Evolutionary conservation across 2,113 vertebrate genomes (phyloP), one percentile per base, ranked within the genome.

Genomic region (Atractosteus spatula): DNA sequence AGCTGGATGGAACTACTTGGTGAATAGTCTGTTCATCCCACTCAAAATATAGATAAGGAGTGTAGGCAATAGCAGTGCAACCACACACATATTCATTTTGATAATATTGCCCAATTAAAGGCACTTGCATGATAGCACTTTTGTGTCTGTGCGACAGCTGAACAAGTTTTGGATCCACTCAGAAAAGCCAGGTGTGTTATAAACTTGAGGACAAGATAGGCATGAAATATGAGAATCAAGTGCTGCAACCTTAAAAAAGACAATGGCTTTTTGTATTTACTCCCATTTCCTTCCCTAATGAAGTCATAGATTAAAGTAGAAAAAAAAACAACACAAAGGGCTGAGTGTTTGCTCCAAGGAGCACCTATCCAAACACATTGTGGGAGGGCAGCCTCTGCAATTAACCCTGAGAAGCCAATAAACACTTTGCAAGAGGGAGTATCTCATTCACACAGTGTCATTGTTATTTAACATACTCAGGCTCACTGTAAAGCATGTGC

Each of bases 221-320:
- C 86, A 83, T 76, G 77, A 76, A 87, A 85, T 77, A 84, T 81
- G 78, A 81, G 79, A 68, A 81, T 78, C 74, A 71, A 71, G 55
- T 74, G 71, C 75, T 71, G 73, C 67, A 63, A 76, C 83, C 80
- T 59, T 56, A 55, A n/a, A 79, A 83, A 85, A 89, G 85, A 91
- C 89, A 92, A 92, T 90, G 79, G 87, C 78, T 82, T 90, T 76
- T 89, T 90, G 83, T 90, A 91, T 91, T 87, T 88, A 91, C 87
- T 91, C 87, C 85, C 81, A 85, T 92, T 93, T 91, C 90, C 90
- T 92, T 92, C 90, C 91, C 88, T 89, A 90, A 93, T 92, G 88
- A 90, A 91, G 88, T 91, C 83, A 86, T 80, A 79, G 86, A 87
- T 83, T 81, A 86, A 91, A 91, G 89, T 88, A 78, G 67, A 74